These are phyloP conservation scores for Brachionus rubens DNA, from an alignment of 1,140 invertebrate genomes.

Conservation along the genomic window DNA sequence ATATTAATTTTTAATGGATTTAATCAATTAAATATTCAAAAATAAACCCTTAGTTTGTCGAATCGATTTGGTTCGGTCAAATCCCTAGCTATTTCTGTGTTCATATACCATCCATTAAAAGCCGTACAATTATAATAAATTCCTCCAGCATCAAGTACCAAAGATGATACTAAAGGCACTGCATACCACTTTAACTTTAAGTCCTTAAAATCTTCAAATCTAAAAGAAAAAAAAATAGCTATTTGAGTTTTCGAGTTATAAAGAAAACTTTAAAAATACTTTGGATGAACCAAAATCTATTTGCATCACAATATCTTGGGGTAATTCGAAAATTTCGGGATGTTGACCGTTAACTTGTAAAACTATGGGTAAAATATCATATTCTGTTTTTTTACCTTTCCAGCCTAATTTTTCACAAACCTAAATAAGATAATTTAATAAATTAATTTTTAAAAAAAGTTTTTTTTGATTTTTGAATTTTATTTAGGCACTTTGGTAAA, in stretches of 20 bases:
- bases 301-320: conserved; percentile 79
- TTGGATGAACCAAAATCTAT: conserved; percentile 80
- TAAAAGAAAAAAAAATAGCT: not conserved
- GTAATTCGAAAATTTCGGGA: conserved; percentile 84
- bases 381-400: conserved; percentile 67
- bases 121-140: conserved; percentile 86
- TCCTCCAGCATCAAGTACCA: conserved; percentile 90
- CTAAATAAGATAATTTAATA: conserved; percentile 61
- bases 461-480: not conserved
- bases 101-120: conserved; percentile 97
- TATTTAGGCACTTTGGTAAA: conserved; percentile 77
- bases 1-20: conserved; percentile 57
- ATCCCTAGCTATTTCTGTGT: conserved; percentile 86
- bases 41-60: conserved; percentile 84
- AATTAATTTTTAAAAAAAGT: no score
- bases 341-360: conserved; percentile 87
- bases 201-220: conserved; percentile 75
- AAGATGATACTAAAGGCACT: conserved; percentile 77
- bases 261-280: conserved; percentile 68
- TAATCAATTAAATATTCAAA: conserved; percentile 58
- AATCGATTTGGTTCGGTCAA: conserved; percentile 79
- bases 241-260: no score
- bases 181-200: conserved; percentile 84
- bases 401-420: conserved; percentile 83
- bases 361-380: conserved; percentile 83